Conservation (phyloP, 2,797 vertebrate species). For the Phoebastria nigripes region DNA sequence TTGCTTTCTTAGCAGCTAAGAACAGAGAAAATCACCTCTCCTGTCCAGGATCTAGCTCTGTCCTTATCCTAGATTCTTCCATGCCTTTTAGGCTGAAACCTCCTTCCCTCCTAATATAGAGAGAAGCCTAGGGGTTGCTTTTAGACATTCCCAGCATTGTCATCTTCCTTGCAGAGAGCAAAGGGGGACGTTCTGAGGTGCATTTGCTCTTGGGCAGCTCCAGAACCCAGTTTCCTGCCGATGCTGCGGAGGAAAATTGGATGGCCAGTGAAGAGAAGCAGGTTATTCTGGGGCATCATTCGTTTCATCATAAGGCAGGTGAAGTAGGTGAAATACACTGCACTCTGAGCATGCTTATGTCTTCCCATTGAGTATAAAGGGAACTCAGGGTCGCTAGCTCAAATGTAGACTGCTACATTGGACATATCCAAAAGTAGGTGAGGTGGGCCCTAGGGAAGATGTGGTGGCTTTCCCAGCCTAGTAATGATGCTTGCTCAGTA, state of each 20-base stretch:
- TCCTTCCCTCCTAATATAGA: background rate
- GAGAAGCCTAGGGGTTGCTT: background rate
- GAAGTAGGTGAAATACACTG: background rate
- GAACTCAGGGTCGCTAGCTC: background rate
- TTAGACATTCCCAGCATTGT: background rate
- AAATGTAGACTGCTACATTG: background rate
- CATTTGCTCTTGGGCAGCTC: background rate
- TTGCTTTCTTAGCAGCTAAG: background rate
- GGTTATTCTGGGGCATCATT: background rate
- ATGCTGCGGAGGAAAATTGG: background rate
- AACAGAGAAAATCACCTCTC: background rate
- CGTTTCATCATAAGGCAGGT: background rate
- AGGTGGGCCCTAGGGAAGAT: background rate
- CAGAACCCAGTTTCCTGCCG: background rate
- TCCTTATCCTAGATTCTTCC: background rate
- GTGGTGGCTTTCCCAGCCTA: background rate
- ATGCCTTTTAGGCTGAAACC: background rate
- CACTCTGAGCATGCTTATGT: background rate
- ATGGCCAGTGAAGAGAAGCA: background rate
- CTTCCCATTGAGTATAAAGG: background rate
- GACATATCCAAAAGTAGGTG: background rate
- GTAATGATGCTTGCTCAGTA: background rate
- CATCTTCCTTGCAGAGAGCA: background rate
- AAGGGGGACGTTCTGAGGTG: background rate
- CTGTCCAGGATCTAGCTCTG: background rate